phyloP scores from a whole-genome alignment of 2,797 vertebrate species.

The Hoplostethus atlanticus region DNA sequence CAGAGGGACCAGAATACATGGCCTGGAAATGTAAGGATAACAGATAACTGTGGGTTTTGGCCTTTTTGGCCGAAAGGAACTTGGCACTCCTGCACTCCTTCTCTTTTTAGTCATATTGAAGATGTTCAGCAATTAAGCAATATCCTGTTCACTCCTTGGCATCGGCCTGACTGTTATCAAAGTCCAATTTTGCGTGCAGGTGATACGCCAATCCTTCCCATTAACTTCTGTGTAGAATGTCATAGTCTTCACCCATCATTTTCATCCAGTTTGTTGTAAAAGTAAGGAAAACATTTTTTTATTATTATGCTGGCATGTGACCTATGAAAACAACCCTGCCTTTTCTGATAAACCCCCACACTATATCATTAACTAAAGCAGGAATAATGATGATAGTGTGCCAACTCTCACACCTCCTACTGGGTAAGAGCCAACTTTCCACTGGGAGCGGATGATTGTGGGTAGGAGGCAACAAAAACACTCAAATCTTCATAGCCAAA shows the following conservation, averaged over 20 bases:
- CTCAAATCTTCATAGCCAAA: conserved; percentile 58
- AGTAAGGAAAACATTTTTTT: conserved; percentile 5
- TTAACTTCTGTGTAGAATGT: no score
- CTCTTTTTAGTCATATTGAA: conserved; percentile 27
- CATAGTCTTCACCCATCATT: conserved; percentile 19
- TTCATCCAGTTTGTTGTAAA: conserved; percentile 11
- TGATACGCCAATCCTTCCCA: no score
- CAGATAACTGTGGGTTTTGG: conserved; percentile 30
- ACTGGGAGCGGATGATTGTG: conserved; percentile 50
- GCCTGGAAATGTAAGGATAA: conserved; percentile 43
- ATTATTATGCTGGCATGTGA: conserved; percentile 33
- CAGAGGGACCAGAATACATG: conserved; percentile 33
- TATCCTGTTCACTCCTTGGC: no score
- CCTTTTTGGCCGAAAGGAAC: conserved; percentile 39
- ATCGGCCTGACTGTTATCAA: no score
- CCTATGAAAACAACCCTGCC: conserved; percentile 26
- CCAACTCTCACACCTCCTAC: conserved; percentile 52
- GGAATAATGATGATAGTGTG: conserved; percentile 53
- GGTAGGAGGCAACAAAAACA: conserved; percentile 57
- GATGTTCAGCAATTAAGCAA: not conserved
- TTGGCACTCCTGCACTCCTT: conserved; percentile 27
- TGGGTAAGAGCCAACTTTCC: conserved; percentile 52
- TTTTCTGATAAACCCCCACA: conserved; percentile 28
- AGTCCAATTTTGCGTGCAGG: no score
- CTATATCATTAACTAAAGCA: conserved; percentile 59